phyloP scores from a whole-genome alignment of 2,888 invertebrate genomes.

The Polydesmus complanatus region DNA sequence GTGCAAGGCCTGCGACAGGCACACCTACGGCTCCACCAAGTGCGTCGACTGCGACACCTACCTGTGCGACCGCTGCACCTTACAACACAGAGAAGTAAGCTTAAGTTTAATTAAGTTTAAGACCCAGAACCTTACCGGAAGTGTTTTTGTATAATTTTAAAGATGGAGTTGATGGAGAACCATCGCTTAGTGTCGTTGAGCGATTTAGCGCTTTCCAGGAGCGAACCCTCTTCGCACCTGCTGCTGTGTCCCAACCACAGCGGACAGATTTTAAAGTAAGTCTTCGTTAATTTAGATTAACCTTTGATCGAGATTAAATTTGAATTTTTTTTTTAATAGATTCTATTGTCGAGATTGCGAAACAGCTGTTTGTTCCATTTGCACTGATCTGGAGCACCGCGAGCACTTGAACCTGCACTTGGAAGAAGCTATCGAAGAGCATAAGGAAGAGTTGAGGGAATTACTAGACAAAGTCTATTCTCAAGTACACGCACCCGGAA shows the following conservation, averaged over 20 bases:
- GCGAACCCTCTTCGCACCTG: slow-evolving; percentile 21
- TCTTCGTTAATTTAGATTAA: not conserved
- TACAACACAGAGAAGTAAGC: slow-evolving; percentile 23
- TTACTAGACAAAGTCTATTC: slow-evolving; percentile 29
- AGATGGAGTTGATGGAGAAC: slow-evolving; percentile 11
- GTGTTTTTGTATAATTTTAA: no score
- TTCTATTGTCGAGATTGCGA: slow-evolving; percentile 39
- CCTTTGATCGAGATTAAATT: not conserved
- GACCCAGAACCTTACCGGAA: not conserved
- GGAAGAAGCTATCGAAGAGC: slow-evolving; percentile 35
- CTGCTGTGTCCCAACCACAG: slow-evolving; percentile 32
- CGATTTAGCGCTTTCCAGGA: slow-evolving; percentile 25
- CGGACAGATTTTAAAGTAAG: slow-evolving; percentile 25
- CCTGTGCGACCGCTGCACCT: slow-evolving; percentile 28
- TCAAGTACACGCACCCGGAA: slow-evolving; percentile 15
- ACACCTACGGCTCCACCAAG: slow-evolving; percentile 25
- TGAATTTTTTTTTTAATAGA: slow-evolving; percentile 19
- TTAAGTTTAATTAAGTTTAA: slow-evolving; percentile 15
- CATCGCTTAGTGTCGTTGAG: slow-evolving; percentile 25
- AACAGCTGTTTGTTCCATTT: slow-evolving; percentile 37
- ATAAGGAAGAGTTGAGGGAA: slow-evolving; percentile 26
- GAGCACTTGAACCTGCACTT: slow-evolving; percentile 34
- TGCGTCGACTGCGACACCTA: slow-evolving; percentile 29
- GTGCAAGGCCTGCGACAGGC: slow-evolving; percentile 26
- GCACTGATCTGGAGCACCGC: slow-evolving; percentile 37